Conservation (phyloP, 2,888 invertebrate species). For the Hydropsyche betteni region DNA sequence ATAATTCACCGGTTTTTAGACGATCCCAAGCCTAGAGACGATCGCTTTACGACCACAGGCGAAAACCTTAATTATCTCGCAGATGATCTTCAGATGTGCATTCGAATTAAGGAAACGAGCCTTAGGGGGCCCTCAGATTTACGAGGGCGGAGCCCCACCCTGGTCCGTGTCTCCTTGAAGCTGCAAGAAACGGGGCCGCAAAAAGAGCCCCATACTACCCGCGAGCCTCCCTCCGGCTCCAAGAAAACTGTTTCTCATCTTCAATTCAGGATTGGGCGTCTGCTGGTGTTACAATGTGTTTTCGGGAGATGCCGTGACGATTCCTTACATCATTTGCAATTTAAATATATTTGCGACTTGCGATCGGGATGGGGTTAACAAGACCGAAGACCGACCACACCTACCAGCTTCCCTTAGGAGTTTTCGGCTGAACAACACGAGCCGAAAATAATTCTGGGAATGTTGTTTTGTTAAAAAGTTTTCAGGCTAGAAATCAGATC, state of each 20-base stretch:
- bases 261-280: constrained; percentile 45
- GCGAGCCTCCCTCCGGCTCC: not conserved
- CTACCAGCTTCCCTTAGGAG: constrained; percentile 6
- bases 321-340: constrained; percentile 48
- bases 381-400: constrained; percentile 32
- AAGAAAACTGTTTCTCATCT: constrained; percentile 38
- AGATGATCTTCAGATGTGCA: constrained; percentile 37
- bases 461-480: constrained; percentile 10
- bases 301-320: constrained; percentile 40
- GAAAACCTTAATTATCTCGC: constrained; percentile 20
- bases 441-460: constrained; percentile 12
- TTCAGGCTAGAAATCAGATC: not conserved
- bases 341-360: constrained; percentile 50
- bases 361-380: constrained; percentile 24
- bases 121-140: constrained; percentile 41
- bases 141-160: constrained; percentile 34
- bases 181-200: constrained; percentile 11
- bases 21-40: not conserved
- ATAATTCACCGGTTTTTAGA: constrained; percentile 17
- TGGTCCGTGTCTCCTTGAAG: not conserved
- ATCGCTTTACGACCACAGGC: not conserved
- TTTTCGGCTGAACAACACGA: constrained; percentile 13
- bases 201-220: constrained; percentile 18
- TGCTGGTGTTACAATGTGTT: constrained; percentile 47
- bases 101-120: constrained; percentile 37